Conservation (phyloP, 2,113 vertebrate genomes). For the Heterocephalus glaber region DNA sequence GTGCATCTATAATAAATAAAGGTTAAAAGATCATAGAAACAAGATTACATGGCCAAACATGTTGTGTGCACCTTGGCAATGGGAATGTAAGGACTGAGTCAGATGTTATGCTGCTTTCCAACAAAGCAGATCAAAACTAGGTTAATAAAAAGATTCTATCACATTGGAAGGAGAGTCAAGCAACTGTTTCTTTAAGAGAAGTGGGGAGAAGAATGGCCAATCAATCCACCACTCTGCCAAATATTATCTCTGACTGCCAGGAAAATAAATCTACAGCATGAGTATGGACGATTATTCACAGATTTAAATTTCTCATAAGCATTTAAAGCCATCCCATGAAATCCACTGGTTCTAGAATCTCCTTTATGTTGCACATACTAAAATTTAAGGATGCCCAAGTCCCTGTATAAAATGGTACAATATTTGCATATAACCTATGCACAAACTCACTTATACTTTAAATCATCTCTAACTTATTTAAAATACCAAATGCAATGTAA, state of each 20-base stretch:
- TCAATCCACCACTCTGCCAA: background rate
- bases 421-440: background rate
- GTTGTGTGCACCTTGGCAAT: background rate
- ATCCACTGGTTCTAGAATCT: background rate
- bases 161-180: background rate
- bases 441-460: background rate
- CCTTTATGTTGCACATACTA: background rate
- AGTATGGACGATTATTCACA: background rate
- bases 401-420: background rate
- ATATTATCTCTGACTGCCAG: background rate
- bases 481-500: too few relatives aligned
- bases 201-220: background rate
- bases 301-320: background rate
- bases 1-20: conserved; percentile 57
- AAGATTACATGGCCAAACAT: conserved; percentile 57
- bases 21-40: conserved; percentile 62
- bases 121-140: background rate
- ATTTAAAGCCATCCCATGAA: background rate
- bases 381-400: background rate
- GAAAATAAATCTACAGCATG: background rate
- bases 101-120: conserved; percentile 1
- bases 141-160: background rate
- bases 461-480: background rate
- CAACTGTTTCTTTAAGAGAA: background rate
- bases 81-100: background rate